These are phyloP conservation scores for Phanerotoma sp. DNA, from an alignment of 2,888 invertebrate genomes.

Conservation along the genomic window DNA sequence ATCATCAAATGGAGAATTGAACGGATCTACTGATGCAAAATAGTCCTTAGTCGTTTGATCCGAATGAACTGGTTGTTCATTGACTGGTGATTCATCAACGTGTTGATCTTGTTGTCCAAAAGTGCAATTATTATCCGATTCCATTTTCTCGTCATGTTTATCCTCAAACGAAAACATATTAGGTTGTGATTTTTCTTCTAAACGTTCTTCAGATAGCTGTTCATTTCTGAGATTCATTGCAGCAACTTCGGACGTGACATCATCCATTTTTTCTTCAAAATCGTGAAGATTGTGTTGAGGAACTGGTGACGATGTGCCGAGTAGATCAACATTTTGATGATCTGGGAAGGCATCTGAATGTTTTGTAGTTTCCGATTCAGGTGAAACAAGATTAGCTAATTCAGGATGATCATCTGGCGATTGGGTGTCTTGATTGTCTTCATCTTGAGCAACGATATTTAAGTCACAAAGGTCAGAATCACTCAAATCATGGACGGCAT, in stretches of 20 bases:
- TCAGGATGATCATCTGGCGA: constrained; percentile 29
- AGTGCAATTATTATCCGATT: background rate
- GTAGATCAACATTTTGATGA: constrained; percentile 12
- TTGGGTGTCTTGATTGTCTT: constrained; percentile 11
- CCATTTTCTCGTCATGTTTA: no score
- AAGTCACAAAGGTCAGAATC: constrained; percentile 41
- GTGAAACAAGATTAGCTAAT: constrained; percentile 17
- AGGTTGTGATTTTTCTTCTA: background rate
- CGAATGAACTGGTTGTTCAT: no score
- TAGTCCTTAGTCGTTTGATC: no score
- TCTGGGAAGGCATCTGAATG: constrained; percentile 21
- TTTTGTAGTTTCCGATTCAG: constrained; percentile 23
- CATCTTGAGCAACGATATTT: background rate
- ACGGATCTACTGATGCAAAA: no score
- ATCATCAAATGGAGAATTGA: no score
- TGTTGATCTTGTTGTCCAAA: no score
- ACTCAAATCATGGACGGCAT: constrained; percentile 56
- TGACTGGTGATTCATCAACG: no score
- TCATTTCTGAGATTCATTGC: constrained; percentile 18
- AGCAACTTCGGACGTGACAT: constrained; percentile 9
- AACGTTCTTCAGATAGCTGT: background rate
- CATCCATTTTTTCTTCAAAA: background rate
- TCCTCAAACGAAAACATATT: background rate
- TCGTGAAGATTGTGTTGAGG: background rate
- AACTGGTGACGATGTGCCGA: constrained; percentile 23